phyloP scores from a whole-genome alignment of 1,140 invertebrate genomes.

The Helicorthomorpha holstii region DNA sequence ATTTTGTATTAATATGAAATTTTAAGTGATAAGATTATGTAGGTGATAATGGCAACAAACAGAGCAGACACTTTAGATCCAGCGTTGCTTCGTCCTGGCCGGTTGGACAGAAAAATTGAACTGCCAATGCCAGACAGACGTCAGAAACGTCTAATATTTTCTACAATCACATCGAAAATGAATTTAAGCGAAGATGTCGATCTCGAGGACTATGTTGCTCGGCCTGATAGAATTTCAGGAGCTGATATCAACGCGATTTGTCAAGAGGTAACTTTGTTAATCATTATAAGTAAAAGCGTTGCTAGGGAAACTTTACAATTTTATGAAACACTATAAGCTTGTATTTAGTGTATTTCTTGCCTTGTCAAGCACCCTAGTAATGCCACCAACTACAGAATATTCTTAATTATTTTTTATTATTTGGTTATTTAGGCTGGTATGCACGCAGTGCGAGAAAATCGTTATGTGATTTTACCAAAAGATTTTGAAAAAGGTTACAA shows the following conservation, averaged over 20 bases:
- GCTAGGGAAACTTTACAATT: no score
- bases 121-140: conserved; percentile 94
- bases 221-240: conserved; percentile 95
- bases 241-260: conserved; percentile 99
- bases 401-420: background rate
- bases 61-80: conserved; percentile 96
- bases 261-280: conserved; percentile 59
- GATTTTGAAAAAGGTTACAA: conserved; percentile 99
- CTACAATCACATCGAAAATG: conserved; percentile 96
- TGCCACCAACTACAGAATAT: background rate
- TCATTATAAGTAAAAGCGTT: background rate
- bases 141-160: conserved; percentile 95
- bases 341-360: no score
- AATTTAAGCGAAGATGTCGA: conserved; percentile 99
- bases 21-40: background rate
- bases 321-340: no score
- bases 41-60: conserved; percentile 99
- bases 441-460: conserved; percentile 97
- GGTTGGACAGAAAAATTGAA: conserved; percentile 97
- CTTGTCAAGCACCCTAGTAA: no score
- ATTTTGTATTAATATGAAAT: background rate
- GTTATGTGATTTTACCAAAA: conserved; percentile 94
- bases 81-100: conserved; percentile 85
- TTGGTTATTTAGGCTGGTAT: conserved; percentile 44
- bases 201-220: conserved; percentile 94